Conservation (phyloP, 2,888 invertebrate species). For the Xylota sylvarum region DNA sequence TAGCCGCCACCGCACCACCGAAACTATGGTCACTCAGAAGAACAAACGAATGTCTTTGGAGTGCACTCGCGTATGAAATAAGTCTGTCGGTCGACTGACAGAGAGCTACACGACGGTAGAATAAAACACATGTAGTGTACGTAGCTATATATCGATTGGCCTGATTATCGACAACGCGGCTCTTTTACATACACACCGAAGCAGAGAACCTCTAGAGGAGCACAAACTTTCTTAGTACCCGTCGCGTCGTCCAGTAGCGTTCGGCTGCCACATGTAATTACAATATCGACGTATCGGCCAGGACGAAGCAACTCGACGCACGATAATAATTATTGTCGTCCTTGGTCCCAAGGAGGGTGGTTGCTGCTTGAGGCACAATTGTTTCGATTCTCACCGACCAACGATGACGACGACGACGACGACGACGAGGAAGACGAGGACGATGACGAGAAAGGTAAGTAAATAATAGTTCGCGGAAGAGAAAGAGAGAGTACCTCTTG, state of each 20-base stretch:
- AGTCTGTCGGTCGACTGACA: conserved; percentile 22
- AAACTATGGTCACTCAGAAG: conserved; percentile 12
- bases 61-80: conserved; percentile 65
- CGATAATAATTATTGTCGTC: conserved; percentile 44
- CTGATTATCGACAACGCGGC: conserved; percentile 52
- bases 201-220: conserved; percentile 18
- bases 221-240: conserved; percentile 34
- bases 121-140: conserved; percentile 45
- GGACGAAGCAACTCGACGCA: conserved; percentile 44
- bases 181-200: conserved; percentile 48
- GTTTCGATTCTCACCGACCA: conserved; percentile 61
- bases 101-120: conserved; percentile 1
- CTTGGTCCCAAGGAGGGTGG: conserved; percentile 11
- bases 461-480: conserved; percentile 32
- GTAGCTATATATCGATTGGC: conserved; percentile 63
- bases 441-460: conserved; percentile 13
- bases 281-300: conserved; percentile 59
- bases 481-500: conserved; percentile 5
- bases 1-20: background rate
- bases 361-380: conserved; percentile 34
- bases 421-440: background rate
- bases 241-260: conserved; percentile 14
- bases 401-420: too few species aligned
- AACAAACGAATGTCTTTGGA: conserved; percentile 44
- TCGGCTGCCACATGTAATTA: conserved; percentile 35